A percentile compares a stretch with the other conserved stretches of the same genome.
These are phyloP conservation scores for Hyalella azteca DNA, from an alignment of 2,888 invertebrate genomes.

Conservation along the genomic window DNA sequence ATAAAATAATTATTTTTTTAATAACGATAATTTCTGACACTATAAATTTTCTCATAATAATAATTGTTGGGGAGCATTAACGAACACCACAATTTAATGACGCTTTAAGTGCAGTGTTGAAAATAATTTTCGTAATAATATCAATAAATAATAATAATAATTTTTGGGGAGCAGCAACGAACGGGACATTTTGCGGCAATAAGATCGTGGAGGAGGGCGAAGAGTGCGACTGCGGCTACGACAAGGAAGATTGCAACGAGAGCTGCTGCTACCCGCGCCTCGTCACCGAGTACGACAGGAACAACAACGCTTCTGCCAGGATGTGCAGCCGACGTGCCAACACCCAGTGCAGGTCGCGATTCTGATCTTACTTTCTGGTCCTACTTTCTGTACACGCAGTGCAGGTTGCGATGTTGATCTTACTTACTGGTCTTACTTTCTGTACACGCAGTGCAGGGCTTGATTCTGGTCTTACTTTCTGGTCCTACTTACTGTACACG, in stretches of 20 bases:
- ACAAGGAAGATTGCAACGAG: conserved; percentile 87
- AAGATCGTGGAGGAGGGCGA: conserved; percentile 97
- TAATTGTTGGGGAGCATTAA: too few species aligned
- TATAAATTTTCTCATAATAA: too few species aligned
- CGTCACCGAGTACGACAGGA: conserved; percentile 74
- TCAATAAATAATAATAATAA: too few species aligned
- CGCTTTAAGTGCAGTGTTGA: too few species aligned
- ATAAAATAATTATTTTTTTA: too few species aligned
- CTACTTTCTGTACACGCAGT: neutral
- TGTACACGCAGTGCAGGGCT: neutral
- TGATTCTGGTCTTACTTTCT: neutral
- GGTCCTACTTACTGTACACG: neutral
- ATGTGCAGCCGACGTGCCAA: conserved; percentile 79
- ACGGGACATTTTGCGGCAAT: conserved; percentile 98
- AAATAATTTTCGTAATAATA: too few species aligned
- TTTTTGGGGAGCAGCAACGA: too few species aligned
- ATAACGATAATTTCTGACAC: too few species aligned
- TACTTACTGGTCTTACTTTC: neutral
- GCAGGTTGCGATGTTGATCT: neutral
- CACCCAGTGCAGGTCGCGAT: conserved; percentile 78
- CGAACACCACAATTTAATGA: too few species aligned
- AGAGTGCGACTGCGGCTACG: conserved; percentile 97
- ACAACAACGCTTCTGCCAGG: conserved; percentile 73
- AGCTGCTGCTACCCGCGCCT: conserved; percentile 92
- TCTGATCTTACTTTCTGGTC: neutral